Percentiles rank a stretch among this genome's conserved stretches.
These are phyloP conservation scores for Pachyseris speciosa DNA, from an alignment of 64 coral and sea anemone species.

Conservation along the genomic window DNA sequence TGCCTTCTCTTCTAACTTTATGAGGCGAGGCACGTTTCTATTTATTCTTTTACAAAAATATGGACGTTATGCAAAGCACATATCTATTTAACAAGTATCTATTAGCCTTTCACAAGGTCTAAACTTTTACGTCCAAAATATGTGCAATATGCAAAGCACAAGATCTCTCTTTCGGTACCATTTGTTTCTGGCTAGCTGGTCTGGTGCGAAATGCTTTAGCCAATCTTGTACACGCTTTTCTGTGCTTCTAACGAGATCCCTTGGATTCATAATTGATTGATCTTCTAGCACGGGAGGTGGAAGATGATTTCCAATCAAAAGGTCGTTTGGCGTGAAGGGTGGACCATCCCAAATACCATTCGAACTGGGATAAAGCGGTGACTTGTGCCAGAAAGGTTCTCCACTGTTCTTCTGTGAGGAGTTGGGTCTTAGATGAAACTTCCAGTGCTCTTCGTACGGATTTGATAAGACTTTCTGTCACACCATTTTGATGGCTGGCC, in stretches of 20 bases:
- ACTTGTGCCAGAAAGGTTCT: conserved; percentile 45
- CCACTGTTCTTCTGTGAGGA: conserved; percentile 66
- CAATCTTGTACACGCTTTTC: conserved; percentile 17
- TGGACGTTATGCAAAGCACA: too few relatives aligned
- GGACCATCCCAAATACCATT: too few relatives aligned
- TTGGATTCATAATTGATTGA: not conserved
- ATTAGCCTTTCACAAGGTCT: too few relatives aligned
- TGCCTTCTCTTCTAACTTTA: too few relatives aligned
- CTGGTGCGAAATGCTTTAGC: conserved; percentile 50
- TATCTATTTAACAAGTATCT: too few relatives aligned
- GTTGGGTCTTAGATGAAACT: conserved; percentile 48
- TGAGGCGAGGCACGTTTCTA: too few relatives aligned
- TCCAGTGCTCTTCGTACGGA: conserved; percentile 30
- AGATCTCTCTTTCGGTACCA: conserved; percentile 62
- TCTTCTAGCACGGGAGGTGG: conserved; percentile 25
- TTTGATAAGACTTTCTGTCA: conserved; percentile 52
- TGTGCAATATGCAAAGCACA: too few relatives aligned
- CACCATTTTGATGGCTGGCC: conserved; percentile 69
- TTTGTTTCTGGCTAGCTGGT: conserved; percentile 58
- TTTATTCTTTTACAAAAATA: too few relatives aligned
- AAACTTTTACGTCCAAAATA: too few relatives aligned
- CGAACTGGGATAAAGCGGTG: not conserved
- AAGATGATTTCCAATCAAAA: conserved; percentile 30
- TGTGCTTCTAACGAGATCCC: not conserved
- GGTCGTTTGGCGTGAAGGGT: not conserved